Base-by-base conservation (phyloP, 1,140 invertebrate species). In the Polyergus mexicanus region DNA sequence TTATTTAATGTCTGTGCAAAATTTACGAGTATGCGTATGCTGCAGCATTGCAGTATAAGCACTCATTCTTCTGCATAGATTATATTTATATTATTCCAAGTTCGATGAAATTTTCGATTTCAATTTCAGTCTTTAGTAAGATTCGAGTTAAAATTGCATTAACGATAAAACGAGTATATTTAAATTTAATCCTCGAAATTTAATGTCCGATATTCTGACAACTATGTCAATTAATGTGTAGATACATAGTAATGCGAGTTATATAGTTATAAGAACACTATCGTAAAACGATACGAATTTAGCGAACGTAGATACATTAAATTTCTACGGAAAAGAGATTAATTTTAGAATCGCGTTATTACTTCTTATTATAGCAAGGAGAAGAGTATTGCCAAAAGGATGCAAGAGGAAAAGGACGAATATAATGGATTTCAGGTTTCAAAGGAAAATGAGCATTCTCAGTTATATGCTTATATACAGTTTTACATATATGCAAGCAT, bases 381-480 rank as follows among this genome's bases (percentile, higher is more conserved):
- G n/a, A 83, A 83, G 62, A n/a, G 28, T 54, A 85, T 78, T 85
- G 75, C 63, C 51, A 35, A 85, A 85, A 80, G 56, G 65, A 86
- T 69, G 84, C 66, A 47, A 1, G 25, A 28, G 41, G 56, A 69
- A 80, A 56, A 71, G 56, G 35, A 66, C 65, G 65, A 81, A 60
- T 68, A 51, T 60, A 60, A 68, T 65, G 54, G 84, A 81, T 86
- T 86, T 86, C 65, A 54, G 28, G 66, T 86, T 60, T 86, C 63
- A 86, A 86, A 86, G 84, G 84, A 86, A 81, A 63, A 81, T 77
- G 81, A 77, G 60, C 81, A 65, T 77, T 77, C 81, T 75, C 44
- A 47, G 41, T 66, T 85, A 78, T 80, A 62, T 62, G 3, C 19
- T 62, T 47, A 47, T 44, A 68, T 58, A 66, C 19, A 68, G 35